Percentiles rank a stretch among this genome's conserved stretches.
Evolutionary conservation across 2,888 invertebrate species (phyloP).

Genomic region (Ochropleura plecta): DNA sequence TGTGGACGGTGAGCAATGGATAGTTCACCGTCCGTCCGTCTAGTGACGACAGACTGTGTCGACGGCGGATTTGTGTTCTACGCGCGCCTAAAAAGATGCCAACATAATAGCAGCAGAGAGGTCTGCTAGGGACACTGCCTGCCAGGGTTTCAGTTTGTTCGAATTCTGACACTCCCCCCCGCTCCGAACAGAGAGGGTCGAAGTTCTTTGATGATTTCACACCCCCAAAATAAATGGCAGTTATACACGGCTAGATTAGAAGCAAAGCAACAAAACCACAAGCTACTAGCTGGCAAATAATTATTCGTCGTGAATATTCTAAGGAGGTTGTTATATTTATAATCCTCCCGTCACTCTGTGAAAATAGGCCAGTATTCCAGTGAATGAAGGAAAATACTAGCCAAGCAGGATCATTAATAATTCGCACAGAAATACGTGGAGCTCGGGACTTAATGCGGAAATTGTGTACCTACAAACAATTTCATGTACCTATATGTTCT

Average conservation of each 20-base stretch:
- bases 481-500: slow-evolving; percentile 18
- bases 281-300: background rate
- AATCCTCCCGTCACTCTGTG: slow-evolving; percentile 14
- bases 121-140: no score
- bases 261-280: background rate
- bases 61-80: no score
- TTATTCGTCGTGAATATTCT: background rate
- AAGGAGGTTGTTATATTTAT: background rate
- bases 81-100: no score
- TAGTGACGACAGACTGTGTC: no score
- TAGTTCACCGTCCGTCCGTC: no score
- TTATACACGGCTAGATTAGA: background rate
- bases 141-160: no score
- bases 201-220: no score
- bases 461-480: slow-evolving; percentile 44
- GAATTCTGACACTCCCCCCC: no score
- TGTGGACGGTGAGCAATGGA: no score
- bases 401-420: slow-evolving; percentile 46
- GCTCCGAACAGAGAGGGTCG: no score
- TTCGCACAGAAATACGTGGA: slow-evolving; percentile 39
- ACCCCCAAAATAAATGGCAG: no score
- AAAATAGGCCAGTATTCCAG: slow-evolving; percentile 11
- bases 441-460: slow-evolving; percentile 44
- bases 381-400: slow-evolving; percentile 34
- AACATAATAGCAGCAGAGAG: no score